A percentile compares a stretch with the other conserved stretches of the same genome.
Evolutionary conservation across 92 coral and sea anemone species (phyloP).

Genomic region (Meandrina meandrites): DNA sequence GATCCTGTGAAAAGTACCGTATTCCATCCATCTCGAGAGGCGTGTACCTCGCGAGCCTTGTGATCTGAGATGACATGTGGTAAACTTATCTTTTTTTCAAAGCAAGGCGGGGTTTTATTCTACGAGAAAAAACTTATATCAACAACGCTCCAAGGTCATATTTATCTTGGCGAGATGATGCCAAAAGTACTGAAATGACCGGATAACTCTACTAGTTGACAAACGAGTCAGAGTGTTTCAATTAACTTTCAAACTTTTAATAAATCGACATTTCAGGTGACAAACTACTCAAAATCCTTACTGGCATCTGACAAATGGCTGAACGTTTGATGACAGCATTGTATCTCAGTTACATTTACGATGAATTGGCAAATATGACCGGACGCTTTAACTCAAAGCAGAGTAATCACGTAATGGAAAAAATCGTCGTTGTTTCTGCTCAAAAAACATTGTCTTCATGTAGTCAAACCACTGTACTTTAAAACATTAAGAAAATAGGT

Average conservation of each 20-base stretch:
- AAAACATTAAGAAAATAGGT: too few species aligned
- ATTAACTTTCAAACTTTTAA: too few species aligned
- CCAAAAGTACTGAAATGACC: neutral
- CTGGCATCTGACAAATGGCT: neutral
- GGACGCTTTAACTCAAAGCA: too few species aligned
- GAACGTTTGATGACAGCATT: neutral
- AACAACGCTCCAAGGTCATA: neutral
- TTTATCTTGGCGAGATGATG: neutral
- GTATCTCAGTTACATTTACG: neutral
- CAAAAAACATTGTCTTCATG: too few species aligned
- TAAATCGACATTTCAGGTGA: neutral
- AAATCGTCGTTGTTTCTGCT: too few species aligned
- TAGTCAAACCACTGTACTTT: too few species aligned
- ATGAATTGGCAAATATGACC: too few species aligned
- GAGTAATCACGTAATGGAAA: too few species aligned
- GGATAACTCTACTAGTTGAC: too few species aligned
- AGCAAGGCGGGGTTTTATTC: slow-evolving; percentile 3
- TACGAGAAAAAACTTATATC: neutral
- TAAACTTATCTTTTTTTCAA: neutral
- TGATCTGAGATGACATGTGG: neutral
- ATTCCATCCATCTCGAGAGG: neutral
- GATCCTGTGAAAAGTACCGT: too few species aligned
- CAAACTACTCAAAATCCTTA: neutral
- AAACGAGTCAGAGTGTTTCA: too few species aligned
- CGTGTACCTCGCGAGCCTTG: neutral